phyloP scores from a whole-genome alignment of 2,113 vertebrate species.

The Asarcornis scutulata region DNA sequence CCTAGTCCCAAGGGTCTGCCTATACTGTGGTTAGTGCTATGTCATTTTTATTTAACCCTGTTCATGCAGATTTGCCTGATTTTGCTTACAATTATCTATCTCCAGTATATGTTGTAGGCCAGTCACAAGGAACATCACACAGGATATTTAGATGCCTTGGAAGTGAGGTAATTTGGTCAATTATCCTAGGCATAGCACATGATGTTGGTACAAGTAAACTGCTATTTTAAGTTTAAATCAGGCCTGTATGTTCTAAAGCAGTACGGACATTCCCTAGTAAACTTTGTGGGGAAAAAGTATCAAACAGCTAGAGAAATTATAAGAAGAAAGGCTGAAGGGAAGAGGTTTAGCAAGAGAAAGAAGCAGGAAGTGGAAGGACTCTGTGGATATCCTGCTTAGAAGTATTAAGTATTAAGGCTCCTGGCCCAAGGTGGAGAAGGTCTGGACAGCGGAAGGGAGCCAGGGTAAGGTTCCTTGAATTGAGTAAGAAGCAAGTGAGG shows the following conservation, averaged over 20 bases:
- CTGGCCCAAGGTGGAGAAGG: neutral
- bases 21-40: neutral
- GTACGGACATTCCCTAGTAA: neutral
- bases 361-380: neutral
- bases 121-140: neutral
- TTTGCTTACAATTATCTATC: neutral
- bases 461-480: neutral
- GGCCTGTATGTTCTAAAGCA: neutral
- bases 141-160: neutral
- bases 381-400: neutral
- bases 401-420: neutral
- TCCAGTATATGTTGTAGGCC: neutral
- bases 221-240: neutral
- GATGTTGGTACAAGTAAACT: neutral
- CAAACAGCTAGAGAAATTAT: neutral
- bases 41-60: neutral
- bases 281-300: neutral
- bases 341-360: neutral
- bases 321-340: neutral
- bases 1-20: neutral
- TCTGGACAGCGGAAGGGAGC: neutral
- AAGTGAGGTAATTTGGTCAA: neutral
- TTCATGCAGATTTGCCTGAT: neutral
- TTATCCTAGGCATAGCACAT: neutral
- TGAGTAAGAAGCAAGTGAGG: neutral